A percentile compares a stretch with the other conserved stretches of the same genome.
phyloP scores from a whole-genome alignment of 2,797 vertebrate species.

The Halcyon leucocephala region DNA sequence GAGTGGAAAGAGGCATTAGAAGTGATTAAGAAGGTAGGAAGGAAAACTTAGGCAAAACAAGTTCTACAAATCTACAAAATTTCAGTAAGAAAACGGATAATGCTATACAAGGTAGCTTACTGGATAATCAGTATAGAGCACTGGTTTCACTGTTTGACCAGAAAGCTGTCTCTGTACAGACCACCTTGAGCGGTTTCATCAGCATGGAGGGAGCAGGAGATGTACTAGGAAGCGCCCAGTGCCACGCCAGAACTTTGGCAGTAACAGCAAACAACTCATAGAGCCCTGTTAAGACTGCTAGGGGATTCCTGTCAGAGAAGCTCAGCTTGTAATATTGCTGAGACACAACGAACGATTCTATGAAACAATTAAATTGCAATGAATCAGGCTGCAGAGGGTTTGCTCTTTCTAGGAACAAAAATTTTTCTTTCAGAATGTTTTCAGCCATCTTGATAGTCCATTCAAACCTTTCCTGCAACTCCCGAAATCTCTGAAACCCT shows the following conservation, averaged over 20 bases:
- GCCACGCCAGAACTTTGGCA: neutral
- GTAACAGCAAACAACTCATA: neutral
- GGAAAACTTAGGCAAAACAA: neutral
- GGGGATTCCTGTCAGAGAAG: neutral
- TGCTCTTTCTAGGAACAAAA: neutral
- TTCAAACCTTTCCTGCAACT: neutral
- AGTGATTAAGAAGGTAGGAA: neutral
- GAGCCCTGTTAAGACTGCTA: fast-evolving
- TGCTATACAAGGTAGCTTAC: neutral
- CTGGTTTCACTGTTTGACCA: neutral
- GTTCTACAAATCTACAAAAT: neutral
- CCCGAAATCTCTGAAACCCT: neutral
- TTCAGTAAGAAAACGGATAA: neutral
- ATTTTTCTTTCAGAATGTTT: neutral
- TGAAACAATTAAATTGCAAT: neutral
- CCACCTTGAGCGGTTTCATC: neutral
- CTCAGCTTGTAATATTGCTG: neutral
- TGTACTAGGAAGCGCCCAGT: neutral
- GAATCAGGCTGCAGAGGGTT: neutral
- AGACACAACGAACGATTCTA: neutral
- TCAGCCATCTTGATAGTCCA: neutral
- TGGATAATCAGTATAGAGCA: neutral
- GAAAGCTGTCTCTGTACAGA: neutral
- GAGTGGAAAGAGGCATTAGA: neutral
- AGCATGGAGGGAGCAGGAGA: neutral